Conservation (phyloP, 2,888 invertebrate species). For the Sclerodermus sp. region DNA sequence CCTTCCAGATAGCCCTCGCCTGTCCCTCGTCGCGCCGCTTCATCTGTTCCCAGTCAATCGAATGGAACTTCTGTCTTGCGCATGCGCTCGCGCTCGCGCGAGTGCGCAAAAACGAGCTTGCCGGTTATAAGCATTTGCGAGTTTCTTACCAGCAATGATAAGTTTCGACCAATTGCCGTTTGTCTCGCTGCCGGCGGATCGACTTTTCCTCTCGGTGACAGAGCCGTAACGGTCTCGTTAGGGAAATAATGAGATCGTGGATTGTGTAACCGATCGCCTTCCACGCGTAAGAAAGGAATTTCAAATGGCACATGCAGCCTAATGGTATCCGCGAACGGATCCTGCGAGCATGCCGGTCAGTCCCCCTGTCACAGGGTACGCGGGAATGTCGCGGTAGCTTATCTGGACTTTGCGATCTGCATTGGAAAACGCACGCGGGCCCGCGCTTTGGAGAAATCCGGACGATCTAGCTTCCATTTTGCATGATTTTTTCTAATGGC, state of each 20-base stretch:
- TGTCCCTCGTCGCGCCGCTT: slow-evolving; percentile 6
- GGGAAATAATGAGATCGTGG: not conserved
- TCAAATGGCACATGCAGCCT: too few species aligned
- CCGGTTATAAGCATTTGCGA: slow-evolving; percentile 40
- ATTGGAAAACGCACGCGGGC: too few species aligned
- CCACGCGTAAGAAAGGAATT: too few species aligned
- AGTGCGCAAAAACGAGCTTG: slow-evolving; percentile 26
- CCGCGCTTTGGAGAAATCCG: too few species aligned
- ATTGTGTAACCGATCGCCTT: not conserved
- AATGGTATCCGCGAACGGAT: too few species aligned
- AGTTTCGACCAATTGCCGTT: slow-evolving; percentile 36
- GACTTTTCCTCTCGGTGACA: slow-evolving; percentile 3
- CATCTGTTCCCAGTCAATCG: slow-evolving; percentile 22
- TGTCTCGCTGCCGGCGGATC: slow-evolving; percentile 15
- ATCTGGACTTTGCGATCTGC: too few species aligned
- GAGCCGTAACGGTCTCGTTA: not conserved
- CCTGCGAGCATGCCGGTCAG: too few species aligned
- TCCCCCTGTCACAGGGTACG: too few species aligned
- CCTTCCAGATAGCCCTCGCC: too few species aligned
- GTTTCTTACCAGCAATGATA: slow-evolving; percentile 40
- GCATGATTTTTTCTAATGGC: too few species aligned
- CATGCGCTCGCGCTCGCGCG: slow-evolving; percentile 19
- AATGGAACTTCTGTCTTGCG: slow-evolving; percentile 4
- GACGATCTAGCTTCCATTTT: too few species aligned
- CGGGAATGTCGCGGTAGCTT: too few species aligned